These are phyloP conservation scores for Hippoglossus hippoglossus DNA, from an alignment of 2,797 vertebrate genomes.

Conservation along the genomic window DNA sequence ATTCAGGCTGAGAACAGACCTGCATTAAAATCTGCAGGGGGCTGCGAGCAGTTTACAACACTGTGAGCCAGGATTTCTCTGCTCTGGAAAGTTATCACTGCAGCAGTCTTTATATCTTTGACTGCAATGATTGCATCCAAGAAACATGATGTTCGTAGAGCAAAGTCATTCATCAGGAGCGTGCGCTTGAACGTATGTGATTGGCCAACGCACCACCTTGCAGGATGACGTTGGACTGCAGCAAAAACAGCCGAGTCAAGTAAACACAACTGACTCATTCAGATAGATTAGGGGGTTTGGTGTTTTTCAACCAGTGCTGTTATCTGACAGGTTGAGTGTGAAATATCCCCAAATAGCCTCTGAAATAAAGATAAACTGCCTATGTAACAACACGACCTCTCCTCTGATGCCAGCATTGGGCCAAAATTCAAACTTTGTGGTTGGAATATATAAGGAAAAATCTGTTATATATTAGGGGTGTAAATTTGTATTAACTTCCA, in stretches of 20 bases:
- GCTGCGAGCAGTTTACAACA: not conserved
- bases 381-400: not conserved
- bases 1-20: not conserved
- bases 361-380: not conserved
- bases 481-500: not conserved
- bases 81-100: not conserved
- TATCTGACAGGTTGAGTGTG: not conserved
- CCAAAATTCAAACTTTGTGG: not conserved
- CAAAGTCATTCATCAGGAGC: not conserved
- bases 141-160: not conserved
- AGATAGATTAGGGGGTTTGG: not conserved
- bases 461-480: not conserved
- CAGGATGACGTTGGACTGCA: no score
- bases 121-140: not conserved
- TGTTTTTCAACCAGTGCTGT: not conserved
- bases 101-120: not conserved
- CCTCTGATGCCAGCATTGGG: not conserved
- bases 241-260: no score
- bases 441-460: not conserved
- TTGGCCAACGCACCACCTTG: not conserved
- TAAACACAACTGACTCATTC: not conserved
- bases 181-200: no score
- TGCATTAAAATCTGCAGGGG: conserved; percentile 1
- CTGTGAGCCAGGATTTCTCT: not conserved
- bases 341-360: not conserved